phyloP scores from a whole-genome alignment of 1,140 invertebrate species.

The Formica selysi region DNA sequence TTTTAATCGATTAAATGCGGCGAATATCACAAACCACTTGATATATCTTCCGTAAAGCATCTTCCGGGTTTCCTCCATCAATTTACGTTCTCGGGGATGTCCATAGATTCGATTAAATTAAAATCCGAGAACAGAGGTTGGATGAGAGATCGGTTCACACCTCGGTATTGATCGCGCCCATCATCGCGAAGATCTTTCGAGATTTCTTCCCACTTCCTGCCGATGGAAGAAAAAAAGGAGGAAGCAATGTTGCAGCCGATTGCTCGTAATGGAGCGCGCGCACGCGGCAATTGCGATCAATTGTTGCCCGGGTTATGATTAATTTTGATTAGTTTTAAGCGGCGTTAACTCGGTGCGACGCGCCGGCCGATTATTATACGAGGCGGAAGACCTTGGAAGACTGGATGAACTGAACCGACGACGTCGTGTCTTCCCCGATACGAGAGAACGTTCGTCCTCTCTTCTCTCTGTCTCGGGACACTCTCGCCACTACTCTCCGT shows the following conservation, averaged over 20 bases:
- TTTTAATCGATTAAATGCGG: neutral
- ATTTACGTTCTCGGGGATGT: neutral
- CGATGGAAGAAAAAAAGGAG: conserved; percentile 28
- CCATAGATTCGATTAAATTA: conserved; percentile 14
- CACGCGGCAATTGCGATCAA: conserved; percentile 85
- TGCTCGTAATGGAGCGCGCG: conserved; percentile 78
- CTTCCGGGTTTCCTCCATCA: neutral
- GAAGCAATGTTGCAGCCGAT: conserved; percentile 28
- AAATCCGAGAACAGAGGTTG: conserved; percentile 13
- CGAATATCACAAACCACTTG: conserved; percentile 22
- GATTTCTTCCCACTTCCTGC: conserved; percentile 43
- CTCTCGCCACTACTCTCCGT: conserved; percentile 73
- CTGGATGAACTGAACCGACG: conserved; percentile 37
- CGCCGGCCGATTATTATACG: conserved; percentile 48
- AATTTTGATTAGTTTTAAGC: conserved; percentile 86
- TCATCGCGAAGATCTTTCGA: neutral
- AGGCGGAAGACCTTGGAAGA: conserved; percentile 61
- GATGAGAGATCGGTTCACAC: neutral
- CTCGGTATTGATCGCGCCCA: neutral
- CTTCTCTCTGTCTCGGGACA: conserved; percentile 64
- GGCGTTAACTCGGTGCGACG: conserved; percentile 80
- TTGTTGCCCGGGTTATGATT: conserved; percentile 85
- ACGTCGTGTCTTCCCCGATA: conserved; percentile 31
- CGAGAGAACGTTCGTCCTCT: conserved; percentile 29
- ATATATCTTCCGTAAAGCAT: conserved; percentile 1